Evolutionary conservation across 2,888 invertebrate species (phyloP).

Genomic region (Pilophorus perplexus): DNA sequence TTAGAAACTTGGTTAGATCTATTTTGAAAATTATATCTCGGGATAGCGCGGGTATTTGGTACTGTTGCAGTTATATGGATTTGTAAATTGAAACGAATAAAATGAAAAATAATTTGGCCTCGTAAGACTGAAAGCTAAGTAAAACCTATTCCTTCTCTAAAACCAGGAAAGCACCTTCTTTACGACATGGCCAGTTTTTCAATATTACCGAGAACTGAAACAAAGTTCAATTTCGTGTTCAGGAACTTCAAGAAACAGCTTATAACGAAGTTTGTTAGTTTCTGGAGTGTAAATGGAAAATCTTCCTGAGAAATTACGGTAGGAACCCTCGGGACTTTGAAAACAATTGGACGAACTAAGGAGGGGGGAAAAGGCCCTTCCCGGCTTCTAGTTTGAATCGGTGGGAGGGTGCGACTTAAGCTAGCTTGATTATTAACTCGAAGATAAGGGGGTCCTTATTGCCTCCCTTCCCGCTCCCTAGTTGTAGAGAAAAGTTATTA

Average conservation of each 20-base stretch:
- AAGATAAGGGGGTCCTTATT: constrained; percentile 38
- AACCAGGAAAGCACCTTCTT: too few species aligned
- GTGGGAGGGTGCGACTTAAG: constrained; percentile 30
- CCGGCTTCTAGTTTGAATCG: constrained; percentile 28
- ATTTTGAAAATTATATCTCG: too few species aligned
- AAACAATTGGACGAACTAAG: constrained; percentile 24
- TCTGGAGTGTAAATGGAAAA: constrained; percentile 19
- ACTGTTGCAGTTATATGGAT: too few species aligned
- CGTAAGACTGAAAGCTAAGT: too few species aligned
- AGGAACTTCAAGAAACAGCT: constrained; percentile 11
- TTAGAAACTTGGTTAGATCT: too few species aligned
- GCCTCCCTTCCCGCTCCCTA: constrained; percentile 25
- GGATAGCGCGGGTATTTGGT: too few species aligned
- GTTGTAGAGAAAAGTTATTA: constrained; percentile 42
- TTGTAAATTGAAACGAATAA: too few species aligned
- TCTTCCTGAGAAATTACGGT: constrained; percentile 29
- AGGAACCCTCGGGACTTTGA: constrained; percentile 21
- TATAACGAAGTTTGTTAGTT: constrained; percentile 23
- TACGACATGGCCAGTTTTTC: too few species aligned
- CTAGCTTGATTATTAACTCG: constrained; percentile 40
- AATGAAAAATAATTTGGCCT: too few species aligned
- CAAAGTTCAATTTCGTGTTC: neutral
- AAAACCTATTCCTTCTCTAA: too few species aligned
- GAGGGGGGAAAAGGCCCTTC: constrained; percentile 11
- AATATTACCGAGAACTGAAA: too few species aligned